Conservation (phyloP, 2,113 vertebrate genomes). For the Glareola pratincola region DNA sequence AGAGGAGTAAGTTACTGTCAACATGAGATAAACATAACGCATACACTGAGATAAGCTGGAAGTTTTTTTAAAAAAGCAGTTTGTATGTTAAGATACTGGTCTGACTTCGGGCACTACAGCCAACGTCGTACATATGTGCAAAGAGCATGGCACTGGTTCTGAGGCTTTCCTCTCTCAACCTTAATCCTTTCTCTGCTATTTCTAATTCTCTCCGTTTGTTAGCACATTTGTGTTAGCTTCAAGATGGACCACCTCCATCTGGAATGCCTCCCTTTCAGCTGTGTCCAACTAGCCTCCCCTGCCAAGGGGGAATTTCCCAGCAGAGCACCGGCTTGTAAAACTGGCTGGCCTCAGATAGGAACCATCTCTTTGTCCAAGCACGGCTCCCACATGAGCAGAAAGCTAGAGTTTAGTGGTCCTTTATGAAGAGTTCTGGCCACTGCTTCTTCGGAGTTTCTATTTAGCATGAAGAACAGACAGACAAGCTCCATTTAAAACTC, state of each 20-base stretch:
- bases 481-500: not conserved
- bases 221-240: not conserved
- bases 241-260: not conserved
- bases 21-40: not conserved
- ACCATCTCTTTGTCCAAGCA: not conserved
- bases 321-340: not conserved
- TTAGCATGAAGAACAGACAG: not conserved
- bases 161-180: not conserved
- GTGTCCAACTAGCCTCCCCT: not conserved
- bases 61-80: not conserved
- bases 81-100: not conserved
- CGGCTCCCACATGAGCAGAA: not conserved
- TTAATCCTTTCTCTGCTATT: not conserved
- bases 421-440: not conserved
- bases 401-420: not conserved
- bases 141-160: not conserved
- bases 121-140: not conserved
- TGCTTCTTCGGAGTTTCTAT: rapidly evolving
- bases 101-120: not conserved
- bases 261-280: not conserved
- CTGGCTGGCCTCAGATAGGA: not conserved
- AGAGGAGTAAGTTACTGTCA: not conserved
- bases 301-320: constrained; percentile 30
- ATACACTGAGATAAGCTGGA: not conserved
- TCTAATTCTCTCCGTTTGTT: not conserved